phyloP scores from a whole-genome alignment of 2,113 vertebrate genomes.

The Raphicerus campestris region DNA sequence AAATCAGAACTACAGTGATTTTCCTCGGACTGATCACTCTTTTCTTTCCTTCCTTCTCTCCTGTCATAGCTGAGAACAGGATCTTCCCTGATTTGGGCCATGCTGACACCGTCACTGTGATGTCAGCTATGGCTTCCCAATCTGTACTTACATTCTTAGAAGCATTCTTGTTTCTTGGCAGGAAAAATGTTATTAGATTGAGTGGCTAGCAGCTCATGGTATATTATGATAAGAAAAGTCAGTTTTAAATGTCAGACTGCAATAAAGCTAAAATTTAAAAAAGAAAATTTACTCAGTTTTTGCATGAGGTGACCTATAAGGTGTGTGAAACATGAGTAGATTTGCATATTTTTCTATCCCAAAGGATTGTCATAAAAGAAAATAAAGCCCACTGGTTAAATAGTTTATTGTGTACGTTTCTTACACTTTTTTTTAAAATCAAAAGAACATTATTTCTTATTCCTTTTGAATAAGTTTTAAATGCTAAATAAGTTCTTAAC shows the following conservation, averaged over 20 bases:
- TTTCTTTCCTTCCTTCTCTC: background rate
- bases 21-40: background rate
- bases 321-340: background rate
- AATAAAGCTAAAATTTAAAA: background rate
- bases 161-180: slow-evolving; percentile 18
- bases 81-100: background rate
- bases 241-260: background rate
- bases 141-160: slow-evolving; percentile 4
- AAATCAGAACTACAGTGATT: background rate
- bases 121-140: background rate
- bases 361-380: slow-evolving; percentile 1
- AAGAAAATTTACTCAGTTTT: background rate
- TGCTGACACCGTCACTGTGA: background rate
- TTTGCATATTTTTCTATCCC: background rate
- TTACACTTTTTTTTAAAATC: background rate
- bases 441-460: background rate
- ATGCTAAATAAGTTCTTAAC: slow-evolving; percentile 22
- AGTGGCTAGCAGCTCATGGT: slow-evolving; percentile 14
- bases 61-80: background rate
- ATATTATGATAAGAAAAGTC: background rate
- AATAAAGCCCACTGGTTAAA: background rate
- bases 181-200: slow-evolving; percentile 32
- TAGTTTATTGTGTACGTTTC: background rate
- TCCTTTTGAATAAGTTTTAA: slow-evolving; percentile 13
- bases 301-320: slow-evolving; percentile 10